phyloP scores from a whole-genome alignment of 2,888 invertebrate genomes.

The Dasysyrphus tricinctus region DNA sequence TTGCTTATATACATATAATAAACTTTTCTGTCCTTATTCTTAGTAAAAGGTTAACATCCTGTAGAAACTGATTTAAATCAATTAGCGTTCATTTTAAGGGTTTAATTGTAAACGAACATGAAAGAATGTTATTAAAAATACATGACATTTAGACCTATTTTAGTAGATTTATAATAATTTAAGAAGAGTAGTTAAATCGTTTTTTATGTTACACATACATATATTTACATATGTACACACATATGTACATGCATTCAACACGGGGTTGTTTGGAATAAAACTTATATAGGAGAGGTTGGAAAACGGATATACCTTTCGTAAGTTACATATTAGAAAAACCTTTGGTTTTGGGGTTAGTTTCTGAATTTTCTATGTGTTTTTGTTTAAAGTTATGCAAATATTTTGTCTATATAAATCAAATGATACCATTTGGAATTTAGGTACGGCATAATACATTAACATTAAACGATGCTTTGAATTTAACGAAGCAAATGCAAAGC shows the following conservation, averaged over 20 bases:
- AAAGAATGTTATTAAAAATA: slow-evolving; percentile 17
- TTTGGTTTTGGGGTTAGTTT: background rate
- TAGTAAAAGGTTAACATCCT: slow-evolving; percentile 20
- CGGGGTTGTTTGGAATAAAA: background rate
- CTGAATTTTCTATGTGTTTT: background rate
- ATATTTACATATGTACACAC: too few species aligned
- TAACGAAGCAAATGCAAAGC: too few species aligned
- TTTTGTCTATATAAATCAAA: background rate
- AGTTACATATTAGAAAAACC: background rate
- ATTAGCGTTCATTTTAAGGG: slow-evolving; percentile 9
- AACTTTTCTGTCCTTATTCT: background rate
- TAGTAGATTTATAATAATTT: background rate
- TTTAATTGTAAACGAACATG: slow-evolving; percentile 19
- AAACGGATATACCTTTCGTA: background rate
- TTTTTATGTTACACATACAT: slow-evolving; percentile 1
- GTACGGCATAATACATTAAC: too few species aligned
- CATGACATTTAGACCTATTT: slow-evolving; percentile 10
- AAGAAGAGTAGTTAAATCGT: background rate
- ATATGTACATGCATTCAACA: too few species aligned
- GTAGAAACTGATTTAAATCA: slow-evolving; percentile 35
- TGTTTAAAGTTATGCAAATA: too few species aligned
- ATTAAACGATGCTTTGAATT: too few species aligned
- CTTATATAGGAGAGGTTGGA: background rate
- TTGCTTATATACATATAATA: background rate
- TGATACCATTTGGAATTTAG: too few species aligned